phyloP scores from a whole-genome alignment of 2,888 invertebrate species.

The Mechanitis messenoides region DNA sequence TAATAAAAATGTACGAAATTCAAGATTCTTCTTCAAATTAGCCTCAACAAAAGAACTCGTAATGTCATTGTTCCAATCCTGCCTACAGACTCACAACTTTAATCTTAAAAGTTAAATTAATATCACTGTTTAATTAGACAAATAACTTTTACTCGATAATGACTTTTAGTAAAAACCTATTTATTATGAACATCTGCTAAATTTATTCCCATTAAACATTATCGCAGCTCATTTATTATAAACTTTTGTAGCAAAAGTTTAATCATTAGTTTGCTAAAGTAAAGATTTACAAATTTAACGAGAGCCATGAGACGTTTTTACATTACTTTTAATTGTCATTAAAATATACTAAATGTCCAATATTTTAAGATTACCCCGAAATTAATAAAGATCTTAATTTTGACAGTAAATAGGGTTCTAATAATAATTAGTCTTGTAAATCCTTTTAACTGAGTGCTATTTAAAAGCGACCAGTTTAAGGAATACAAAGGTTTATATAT shows the following conservation, averaged over 20 bases:
- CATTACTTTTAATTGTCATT: too few relatives aligned
- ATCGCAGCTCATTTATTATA: not conserved
- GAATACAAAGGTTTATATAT: conserved; percentile 4
- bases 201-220: not conserved
- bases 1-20: too few relatives aligned
- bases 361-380: too few relatives aligned
- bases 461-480: not conserved
- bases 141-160: not conserved
- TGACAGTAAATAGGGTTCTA: too few relatives aligned
- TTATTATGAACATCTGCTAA: not conserved
- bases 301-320: too few relatives aligned
- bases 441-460: too few relatives aligned
- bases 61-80: not conserved
- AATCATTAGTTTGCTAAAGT: too few relatives aligned
- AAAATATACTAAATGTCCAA: too few relatives aligned
- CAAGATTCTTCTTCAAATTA: not conserved
- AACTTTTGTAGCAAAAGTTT: too few relatives aligned
- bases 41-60: not conserved
- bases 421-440: too few relatives aligned
- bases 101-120: conserved; percentile 6
- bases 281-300: too few relatives aligned
- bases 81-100: not conserved
- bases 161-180: not conserved
- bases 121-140: conserved; percentile 4
- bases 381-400: too few relatives aligned